A percentile compares a stretch with the other conserved stretches of the same genome.
Conservation (phyloP, 2,888 invertebrate genomes). For the Drosophila mimica region DNA sequence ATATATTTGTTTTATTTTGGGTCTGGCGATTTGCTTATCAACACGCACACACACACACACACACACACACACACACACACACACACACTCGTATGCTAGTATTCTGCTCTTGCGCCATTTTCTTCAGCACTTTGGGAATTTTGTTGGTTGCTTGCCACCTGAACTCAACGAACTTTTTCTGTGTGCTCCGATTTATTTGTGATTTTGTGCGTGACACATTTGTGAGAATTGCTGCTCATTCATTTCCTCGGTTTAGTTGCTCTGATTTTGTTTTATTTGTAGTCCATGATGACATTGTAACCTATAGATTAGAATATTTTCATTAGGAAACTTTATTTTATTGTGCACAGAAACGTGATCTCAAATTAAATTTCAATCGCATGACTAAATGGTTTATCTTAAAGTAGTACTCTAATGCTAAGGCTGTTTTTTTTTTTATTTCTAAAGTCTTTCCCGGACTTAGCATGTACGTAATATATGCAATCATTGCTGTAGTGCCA, state of each 20-base stretch:
- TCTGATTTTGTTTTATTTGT: constrained; percentile 18
- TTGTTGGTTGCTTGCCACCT: constrained; percentile 22
- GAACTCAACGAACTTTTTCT: constrained; percentile 37
- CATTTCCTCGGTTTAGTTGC: constrained; percentile 14
- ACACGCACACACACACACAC: constrained; percentile 10
- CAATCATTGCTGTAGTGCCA: constrained; percentile 30
- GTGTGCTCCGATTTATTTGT: constrained; percentile 19
- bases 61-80: not conserved
- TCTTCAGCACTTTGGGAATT: constrained; percentile 4
- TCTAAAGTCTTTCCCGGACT: not conserved
- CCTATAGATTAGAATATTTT: constrained; percentile 3
- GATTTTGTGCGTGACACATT: constrained; percentile 58
- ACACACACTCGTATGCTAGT: not conserved
- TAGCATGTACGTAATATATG: not conserved
- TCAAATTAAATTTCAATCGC: not conserved
- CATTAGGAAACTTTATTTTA: not conserved
- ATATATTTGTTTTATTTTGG: constrained; percentile 28
- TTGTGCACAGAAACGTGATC: not conserved
- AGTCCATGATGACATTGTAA: not conserved
- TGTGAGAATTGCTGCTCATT: constrained; percentile 44
- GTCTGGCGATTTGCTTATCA: constrained; percentile 50
- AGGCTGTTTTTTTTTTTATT: not conserved
- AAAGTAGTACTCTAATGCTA: not conserved
- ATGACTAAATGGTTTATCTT: not conserved
- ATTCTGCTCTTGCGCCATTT: constrained; percentile 20